Conservation (phyloP, 2,888 invertebrate species). For the Clostera curtula region DNA sequence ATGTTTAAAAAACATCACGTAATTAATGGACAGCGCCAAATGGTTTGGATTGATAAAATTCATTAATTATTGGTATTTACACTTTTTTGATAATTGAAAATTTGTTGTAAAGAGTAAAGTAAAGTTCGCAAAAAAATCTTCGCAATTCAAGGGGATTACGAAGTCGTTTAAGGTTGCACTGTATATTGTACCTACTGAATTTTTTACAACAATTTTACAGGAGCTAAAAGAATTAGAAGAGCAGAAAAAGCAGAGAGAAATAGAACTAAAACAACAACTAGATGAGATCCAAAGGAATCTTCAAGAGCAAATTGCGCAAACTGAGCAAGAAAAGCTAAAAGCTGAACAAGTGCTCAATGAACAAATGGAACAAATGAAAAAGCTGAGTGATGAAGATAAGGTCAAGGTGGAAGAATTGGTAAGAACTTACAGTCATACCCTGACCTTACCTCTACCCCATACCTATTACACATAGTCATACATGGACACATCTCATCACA, state of each 20-base stretch:
- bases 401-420: conserved; percentile 52
- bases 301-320: conserved; percentile 51
- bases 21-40: too few species aligned
- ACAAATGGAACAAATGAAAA: conserved; percentile 52
- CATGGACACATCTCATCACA: too few species aligned
- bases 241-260: conserved; percentile 46
- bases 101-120: too few species aligned
- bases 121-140: too few species aligned
- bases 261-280: conserved; percentile 49
- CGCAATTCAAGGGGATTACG: too few species aligned
- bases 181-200: background rate
- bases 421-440: conserved; percentile 16
- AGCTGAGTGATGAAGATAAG: conserved; percentile 51
- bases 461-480: too few species aligned
- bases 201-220: conserved; percentile 20
- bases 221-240: conserved; percentile 52
- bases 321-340: conserved; percentile 50
- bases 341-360: conserved; percentile 44
- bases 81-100: too few species aligned
- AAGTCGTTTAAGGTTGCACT: too few species aligned
- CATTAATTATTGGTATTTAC: too few species aligned
- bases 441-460: too few species aligned
- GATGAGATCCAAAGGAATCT: conserved; percentile 49
- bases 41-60: too few species aligned
- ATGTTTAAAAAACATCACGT: too few species aligned